A percentile compares a stretch with the other conserved stretches of the same genome.
Conservation (phyloP, 2,888 invertebrate species). For the Elgonia sp. region DNA sequence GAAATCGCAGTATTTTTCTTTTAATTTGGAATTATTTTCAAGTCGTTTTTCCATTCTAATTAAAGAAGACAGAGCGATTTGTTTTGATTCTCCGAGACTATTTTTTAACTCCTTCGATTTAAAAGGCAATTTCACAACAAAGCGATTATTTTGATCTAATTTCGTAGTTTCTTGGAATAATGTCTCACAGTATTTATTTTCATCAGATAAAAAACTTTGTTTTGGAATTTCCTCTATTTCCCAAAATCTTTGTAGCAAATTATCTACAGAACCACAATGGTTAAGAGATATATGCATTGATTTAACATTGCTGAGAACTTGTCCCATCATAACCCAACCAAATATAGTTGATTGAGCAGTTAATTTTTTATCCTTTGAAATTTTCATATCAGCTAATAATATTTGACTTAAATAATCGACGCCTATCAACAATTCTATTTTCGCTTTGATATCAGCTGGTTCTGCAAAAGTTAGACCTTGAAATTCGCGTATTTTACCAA, state of each 20-base stretch:
- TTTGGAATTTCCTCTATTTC: neutral
- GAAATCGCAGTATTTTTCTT: slow-evolving; percentile 10
- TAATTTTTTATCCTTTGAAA: neutral
- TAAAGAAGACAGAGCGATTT: neutral
- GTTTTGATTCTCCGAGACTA: neutral
- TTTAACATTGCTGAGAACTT: neutral
- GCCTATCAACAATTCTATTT: neutral
- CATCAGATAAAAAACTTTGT: neutral
- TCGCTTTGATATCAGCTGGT: neutral
- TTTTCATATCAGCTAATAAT: neutral
- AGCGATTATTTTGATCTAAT: neutral
- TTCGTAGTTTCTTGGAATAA: neutral
- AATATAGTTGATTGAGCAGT: neutral
- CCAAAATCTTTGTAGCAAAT: slow-evolving; percentile 13
- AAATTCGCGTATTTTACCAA: neutral
- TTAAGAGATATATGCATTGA: neutral
- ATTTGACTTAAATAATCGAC: neutral
- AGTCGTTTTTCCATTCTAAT: neutral
- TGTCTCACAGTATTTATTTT: neutral
- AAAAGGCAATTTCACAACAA: slow-evolving; percentile 7
- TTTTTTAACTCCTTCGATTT: neutral
- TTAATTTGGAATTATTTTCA: neutral
- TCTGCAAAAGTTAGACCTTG: neutral
- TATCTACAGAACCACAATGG: neutral
- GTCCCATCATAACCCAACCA: neutral